phyloP scores from a whole-genome alignment of 1,140 invertebrate genomes.

The Bombus picipes region DNA sequence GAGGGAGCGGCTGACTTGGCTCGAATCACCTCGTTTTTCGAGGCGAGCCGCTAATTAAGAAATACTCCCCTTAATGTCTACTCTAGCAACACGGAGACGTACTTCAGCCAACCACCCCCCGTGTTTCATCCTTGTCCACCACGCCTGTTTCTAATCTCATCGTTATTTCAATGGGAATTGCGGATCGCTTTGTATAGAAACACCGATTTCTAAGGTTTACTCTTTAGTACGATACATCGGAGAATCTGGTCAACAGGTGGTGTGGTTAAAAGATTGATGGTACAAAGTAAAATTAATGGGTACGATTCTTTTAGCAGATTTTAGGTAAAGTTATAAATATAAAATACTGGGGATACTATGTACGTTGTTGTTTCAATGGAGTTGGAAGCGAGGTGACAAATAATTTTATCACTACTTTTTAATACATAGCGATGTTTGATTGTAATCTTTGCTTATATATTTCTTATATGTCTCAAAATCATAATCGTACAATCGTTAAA shows the following conservation, averaged over 20 bases:
- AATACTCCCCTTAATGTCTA: slow-evolving; percentile 58
- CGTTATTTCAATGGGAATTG: background rate
- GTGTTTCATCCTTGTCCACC: background rate
- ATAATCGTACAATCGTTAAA: too few relatives aligned
- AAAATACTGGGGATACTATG: too few relatives aligned
- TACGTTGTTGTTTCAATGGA: too few relatives aligned
- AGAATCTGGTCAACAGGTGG: slow-evolving; percentile 4
- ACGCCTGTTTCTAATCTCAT: slow-evolving; percentile 5
- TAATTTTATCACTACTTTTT: too few relatives aligned
- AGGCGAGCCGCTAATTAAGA: slow-evolving; percentile 66
- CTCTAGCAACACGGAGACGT: slow-evolving; percentile 47
- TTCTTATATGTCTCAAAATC: too few relatives aligned
- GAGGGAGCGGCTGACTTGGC: slow-evolving; percentile 59
- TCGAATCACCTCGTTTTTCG: slow-evolving; percentile 51
- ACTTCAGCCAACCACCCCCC: background rate
- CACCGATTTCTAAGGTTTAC: background rate
- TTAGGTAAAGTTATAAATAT: background rate
- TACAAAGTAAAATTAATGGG: background rate
- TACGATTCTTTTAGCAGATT: background rate
- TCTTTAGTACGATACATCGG: background rate
- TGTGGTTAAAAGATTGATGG: too few relatives aligned
- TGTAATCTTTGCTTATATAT: too few relatives aligned
- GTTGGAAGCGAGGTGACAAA: too few relatives aligned
- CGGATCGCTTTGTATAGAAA: background rate
- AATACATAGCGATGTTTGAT: too few relatives aligned